Conservation (phyloP, 2,113 vertebrate genomes). For the Pitta sordida region DNA sequence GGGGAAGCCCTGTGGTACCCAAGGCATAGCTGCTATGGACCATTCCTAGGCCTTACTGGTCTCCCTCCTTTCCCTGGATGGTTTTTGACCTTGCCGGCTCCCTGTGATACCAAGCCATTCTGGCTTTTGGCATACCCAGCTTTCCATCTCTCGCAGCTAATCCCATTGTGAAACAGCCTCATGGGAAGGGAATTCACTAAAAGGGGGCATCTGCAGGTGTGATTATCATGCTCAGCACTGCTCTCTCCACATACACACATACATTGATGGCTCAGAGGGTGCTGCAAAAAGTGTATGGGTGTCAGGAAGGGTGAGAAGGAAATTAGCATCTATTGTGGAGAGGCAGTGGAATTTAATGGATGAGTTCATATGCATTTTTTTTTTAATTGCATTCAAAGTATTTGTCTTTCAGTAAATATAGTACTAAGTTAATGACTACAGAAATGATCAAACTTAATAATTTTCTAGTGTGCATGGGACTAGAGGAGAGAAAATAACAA, state of each 20-base stretch:
- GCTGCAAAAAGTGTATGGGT: neutral
- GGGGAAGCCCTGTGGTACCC: neutral
- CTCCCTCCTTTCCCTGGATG: neutral
- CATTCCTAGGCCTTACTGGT: neutral
- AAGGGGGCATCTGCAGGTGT: neutral
- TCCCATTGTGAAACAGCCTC: neutral
- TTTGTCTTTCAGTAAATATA: conserved; percentile 31
- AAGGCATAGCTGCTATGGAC: neutral
- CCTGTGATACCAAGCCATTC: fast-evolving
- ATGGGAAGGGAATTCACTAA: neutral
- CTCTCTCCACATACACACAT: fast-evolving
- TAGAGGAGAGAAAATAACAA: conserved; percentile 4
- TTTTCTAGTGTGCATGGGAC: conserved; percentile 14
- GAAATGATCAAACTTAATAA: conserved; percentile 22
- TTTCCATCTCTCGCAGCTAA: neutral
- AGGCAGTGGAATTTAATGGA: neutral
- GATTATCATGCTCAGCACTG: neutral
- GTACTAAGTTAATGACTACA: conserved; percentile 22
- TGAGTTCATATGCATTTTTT: neutral
- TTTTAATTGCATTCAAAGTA: neutral
- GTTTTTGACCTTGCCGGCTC: neutral
- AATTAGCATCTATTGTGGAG: neutral
- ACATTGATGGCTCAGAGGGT: neutral
- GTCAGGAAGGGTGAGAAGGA: neutral
- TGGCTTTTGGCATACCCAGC: neutral